Evolutionary conservation across 2,888 invertebrate species (phyloP).

Genomic region (Epirrhoe tristata): DNA sequence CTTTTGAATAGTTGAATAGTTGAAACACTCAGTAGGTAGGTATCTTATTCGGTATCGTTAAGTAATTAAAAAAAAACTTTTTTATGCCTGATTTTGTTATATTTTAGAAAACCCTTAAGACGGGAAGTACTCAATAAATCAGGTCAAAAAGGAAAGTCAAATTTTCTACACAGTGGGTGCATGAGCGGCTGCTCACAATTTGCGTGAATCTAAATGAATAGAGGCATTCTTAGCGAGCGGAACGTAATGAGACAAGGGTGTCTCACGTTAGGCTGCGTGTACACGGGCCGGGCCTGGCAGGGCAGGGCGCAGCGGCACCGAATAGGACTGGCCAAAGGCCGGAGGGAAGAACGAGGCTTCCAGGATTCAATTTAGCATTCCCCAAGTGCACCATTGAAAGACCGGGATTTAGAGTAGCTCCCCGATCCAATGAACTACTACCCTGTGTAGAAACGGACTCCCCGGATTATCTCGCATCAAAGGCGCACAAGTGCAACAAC

Average conservation of each 20-base stretch:
- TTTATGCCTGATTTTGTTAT: too few species aligned
- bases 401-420: conserved; percentile 55
- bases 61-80: too few species aligned
- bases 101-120: too few species aligned
- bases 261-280: conserved; percentile 21
- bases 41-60: too few species aligned
- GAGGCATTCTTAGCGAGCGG: conserved; percentile 21
- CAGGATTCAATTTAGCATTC: conserved; percentile 15
- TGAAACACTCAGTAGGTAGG: too few species aligned
- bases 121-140: neutral
- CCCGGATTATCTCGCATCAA: conserved; percentile 25
- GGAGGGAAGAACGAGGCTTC: conserved; percentile 9
- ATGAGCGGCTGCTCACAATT: conserved; percentile 19
- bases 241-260: conserved; percentile 19
- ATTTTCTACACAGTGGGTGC: conserved; percentile 33
- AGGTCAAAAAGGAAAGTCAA: conserved; percentile 31
- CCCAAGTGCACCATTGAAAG: conserved; percentile 25
- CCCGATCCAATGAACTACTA: conserved; percentile 59
- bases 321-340: conserved; percentile 15
- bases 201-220: conserved; percentile 29
- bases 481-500: neutral
- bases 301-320: conserved; percentile 16
- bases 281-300: conserved; percentile 14
- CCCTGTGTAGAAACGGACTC: conserved; percentile 73
- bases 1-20: too few species aligned